phyloP scores from a whole-genome alignment of 2,797 vertebrate species.

The Platyrinchus mystaceus region DNA sequence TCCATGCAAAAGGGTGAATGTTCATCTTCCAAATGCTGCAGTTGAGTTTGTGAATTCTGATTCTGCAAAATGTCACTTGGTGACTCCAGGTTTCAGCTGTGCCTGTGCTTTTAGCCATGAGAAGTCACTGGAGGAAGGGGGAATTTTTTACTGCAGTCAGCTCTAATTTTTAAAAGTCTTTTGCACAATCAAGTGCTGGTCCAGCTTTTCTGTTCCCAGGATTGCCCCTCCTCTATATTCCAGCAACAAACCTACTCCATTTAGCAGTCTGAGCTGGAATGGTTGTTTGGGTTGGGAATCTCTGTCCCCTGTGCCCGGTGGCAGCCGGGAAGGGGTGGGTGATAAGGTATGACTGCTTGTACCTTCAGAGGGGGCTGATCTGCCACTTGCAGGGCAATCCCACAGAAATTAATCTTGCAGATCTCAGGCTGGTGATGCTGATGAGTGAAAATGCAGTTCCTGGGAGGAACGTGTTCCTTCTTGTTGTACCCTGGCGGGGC shows the following conservation, averaged over 20 bases:
- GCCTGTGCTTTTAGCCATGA: not conserved
- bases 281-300: too few relatives aligned
- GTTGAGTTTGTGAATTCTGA: not conserved
- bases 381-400: not conserved
- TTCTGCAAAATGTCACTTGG: not conserved
- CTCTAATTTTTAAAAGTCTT: not conserved
- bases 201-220: not conserved
- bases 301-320: not conserved
- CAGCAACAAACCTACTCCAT: not conserved
- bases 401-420: not conserved
- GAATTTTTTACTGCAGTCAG: not conserved
- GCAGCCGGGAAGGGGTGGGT: not conserved
- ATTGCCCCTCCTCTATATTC: not conserved
- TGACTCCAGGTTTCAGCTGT: not conserved
- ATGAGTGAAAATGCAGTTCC: not conserved
- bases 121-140: not conserved
- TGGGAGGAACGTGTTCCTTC: not conserved
- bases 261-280: not conserved
- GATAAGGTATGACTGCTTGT: not conserved
- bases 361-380: not conserved
- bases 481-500: not conserved
- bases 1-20: fast-evolving
- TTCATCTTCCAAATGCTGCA: not conserved
- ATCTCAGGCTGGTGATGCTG: not conserved
- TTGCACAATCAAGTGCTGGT: not conserved